Evolutionary conservation across 2,888 invertebrate species (phyloP).

Genomic region (Bugulina stolonifera): DNA sequence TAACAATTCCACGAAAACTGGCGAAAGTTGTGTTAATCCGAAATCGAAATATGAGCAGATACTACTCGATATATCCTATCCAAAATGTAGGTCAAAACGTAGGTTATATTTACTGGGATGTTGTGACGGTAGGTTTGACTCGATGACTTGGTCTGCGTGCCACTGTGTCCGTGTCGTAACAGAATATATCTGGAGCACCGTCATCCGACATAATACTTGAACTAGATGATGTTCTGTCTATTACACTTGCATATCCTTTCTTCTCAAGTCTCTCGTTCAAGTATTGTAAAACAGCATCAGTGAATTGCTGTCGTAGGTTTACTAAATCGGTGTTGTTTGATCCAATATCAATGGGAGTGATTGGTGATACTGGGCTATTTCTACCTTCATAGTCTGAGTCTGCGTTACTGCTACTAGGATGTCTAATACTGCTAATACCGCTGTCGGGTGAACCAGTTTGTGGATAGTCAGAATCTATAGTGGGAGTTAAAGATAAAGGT

Average conservation of each 20-base stretch:
- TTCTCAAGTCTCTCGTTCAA: constrained; percentile 21
- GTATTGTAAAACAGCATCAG: constrained; percentile 6
- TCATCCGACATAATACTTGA: constrained; percentile 1
- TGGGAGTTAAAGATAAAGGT: background rate
- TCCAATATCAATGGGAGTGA: background rate
- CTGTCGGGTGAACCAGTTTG: constrained; percentile 5
- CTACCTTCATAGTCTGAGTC: constrained; percentile 14
- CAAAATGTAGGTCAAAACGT: too few species aligned
- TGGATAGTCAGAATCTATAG: background rate
- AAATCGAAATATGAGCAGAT: too few species aligned
- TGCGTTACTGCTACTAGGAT: background rate
- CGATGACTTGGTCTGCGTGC: background rate
- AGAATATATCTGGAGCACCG: constrained; percentile 21
- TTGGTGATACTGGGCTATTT: constrained; percentile 2
- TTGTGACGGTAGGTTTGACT: background rate
- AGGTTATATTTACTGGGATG: too few species aligned
- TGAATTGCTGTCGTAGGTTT: constrained; percentile 6
- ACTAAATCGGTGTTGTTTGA: background rate
- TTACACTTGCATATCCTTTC: background rate
- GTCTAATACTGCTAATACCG: constrained; percentile 1
- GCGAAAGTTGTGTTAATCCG: too few species aligned
- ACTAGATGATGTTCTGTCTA: background rate
- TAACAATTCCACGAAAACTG: too few species aligned
- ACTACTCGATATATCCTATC: too few species aligned
- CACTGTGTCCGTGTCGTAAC: constrained; percentile 21